Evolutionary conservation across 2,888 invertebrate genomes (phyloP).

Genomic region (Nomada lathburiana): DNA sequence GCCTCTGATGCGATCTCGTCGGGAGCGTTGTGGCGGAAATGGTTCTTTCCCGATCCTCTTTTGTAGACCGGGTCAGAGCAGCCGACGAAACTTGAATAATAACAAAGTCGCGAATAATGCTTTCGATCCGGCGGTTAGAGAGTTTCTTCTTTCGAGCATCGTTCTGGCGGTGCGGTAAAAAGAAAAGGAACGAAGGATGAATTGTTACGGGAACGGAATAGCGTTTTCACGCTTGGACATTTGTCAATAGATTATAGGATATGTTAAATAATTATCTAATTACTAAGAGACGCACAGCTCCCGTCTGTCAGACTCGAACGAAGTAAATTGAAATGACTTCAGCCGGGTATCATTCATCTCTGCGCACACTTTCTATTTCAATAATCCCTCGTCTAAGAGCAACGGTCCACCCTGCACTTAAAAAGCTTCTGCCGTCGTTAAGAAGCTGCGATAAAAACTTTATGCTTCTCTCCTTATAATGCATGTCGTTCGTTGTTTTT

Average conservation of each 20-base stretch:
- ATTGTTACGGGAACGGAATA: background rate
- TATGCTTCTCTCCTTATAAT: too few relatives aligned
- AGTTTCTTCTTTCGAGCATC: background rate
- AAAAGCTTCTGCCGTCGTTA: too few relatives aligned
- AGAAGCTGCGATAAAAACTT: too few relatives aligned
- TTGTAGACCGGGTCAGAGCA: background rate
- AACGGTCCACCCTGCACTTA: background rate
- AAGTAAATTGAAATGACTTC: background rate
- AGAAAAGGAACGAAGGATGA: too few relatives aligned
- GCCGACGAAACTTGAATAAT: conserved; percentile 14
- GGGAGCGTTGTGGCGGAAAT: background rate
- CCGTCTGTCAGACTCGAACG: too few relatives aligned
- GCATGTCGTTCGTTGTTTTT: too few relatives aligned
- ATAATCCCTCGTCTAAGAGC: background rate
- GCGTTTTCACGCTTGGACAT: conserved; percentile 8
- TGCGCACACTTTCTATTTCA: background rate
- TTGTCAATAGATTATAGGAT: background rate
- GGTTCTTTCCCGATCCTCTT: background rate
- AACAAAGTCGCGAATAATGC: background rate
- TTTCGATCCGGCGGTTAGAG: background rate
- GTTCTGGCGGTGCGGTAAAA: background rate
- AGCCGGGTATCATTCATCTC: background rate
- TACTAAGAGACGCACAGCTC: too few relatives aligned
- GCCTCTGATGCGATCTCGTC: conserved; percentile 3
- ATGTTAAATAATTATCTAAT: too few relatives aligned